A percentile compares a stretch with the other conserved stretches of the same genome.
Evolutionary conservation across 2,113 vertebrate genomes (phyloP).

Genomic region (Silurus glanis): DNA sequence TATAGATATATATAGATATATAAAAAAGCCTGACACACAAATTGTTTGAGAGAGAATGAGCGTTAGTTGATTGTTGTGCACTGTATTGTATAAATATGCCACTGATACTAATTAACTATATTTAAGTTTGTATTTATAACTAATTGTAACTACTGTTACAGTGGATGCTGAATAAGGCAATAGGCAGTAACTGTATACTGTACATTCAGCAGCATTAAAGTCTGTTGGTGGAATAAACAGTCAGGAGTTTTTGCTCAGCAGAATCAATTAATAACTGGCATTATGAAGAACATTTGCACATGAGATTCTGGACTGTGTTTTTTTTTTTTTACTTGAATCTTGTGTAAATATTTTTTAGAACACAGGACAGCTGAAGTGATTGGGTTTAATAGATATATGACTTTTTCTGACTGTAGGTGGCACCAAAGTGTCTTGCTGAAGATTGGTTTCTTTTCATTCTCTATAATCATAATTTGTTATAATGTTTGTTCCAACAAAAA

Average conservation of each 20-base stretch:
- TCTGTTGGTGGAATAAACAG: neutral
- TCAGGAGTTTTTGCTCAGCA: neutral
- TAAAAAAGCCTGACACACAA: no score
- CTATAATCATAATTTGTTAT: neutral
- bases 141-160: no score
- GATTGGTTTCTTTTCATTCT: neutral
- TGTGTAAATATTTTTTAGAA: neutral
- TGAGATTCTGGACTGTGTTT: neutral
- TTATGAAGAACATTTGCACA: neutral
- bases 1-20: no score
- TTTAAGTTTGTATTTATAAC: no score
- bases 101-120: no score
- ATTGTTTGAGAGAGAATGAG: no score
- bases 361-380: neutral
- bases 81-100: no score
- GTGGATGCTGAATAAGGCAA: no score
- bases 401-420: slow-evolving; percentile 41
- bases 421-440: slow-evolving; percentile 23
- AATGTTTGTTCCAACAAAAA: neutral
- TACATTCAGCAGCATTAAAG: neutral
- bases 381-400: neutral
- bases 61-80: no score
- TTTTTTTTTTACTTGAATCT: neutral
- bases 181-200: neutral
- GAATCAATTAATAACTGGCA: neutral